Percentiles rank a stretch among this genome's conserved stretches.
These are phyloP conservation scores for Lapara coniferarum DNA, from an alignment of 2,888 invertebrate genomes.

Conservation along the genomic window DNA sequence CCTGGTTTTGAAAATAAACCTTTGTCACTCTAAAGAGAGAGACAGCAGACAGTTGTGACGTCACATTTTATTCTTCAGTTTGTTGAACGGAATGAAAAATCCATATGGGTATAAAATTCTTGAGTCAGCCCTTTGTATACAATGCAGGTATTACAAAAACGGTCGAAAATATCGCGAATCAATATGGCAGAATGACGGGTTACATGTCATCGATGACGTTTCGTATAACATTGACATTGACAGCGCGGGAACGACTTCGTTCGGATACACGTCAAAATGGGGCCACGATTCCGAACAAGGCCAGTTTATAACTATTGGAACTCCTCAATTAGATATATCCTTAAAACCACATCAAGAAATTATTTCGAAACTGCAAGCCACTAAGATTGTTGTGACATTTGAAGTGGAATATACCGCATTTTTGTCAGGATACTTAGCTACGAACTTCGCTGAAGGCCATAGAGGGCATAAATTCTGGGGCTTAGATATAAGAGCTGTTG, in stretches of 20 bases:
- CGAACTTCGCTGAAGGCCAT: slow-evolving; percentile 32
- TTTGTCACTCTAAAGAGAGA: too few relatives aligned
- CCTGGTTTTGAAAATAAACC: too few relatives aligned
- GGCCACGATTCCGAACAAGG: slow-evolving; percentile 21
- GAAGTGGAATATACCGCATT: slow-evolving; percentile 37
- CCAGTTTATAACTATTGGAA: slow-evolving; percentile 19
- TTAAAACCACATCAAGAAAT: slow-evolving; percentile 28
- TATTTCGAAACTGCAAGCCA: slow-evolving; percentile 28
- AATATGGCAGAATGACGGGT: slow-evolving; percentile 41
- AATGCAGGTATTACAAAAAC: slow-evolving; percentile 40
- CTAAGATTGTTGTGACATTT: slow-evolving; percentile 28
- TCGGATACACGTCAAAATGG: slow-evolving; percentile 27
- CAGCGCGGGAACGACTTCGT: slow-evolving; percentile 14
- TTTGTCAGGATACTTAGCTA: slow-evolving; percentile 35
- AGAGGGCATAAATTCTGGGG: slow-evolving; percentile 41
- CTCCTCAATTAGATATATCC: slow-evolving; percentile 26
- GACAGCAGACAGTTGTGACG: too few relatives aligned
- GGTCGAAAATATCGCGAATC: slow-evolving; percentile 40
- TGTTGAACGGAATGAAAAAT: too few relatives aligned
- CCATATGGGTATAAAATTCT: too few relatives aligned
- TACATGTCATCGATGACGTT: slow-evolving; percentile 32
- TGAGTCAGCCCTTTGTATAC: slow-evolving; percentile 36
- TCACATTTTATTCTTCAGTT: too few relatives aligned
- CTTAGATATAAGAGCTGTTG: slow-evolving; percentile 32
- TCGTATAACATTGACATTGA: slow-evolving; percentile 14